These are phyloP conservation scores for Shargacucullia verbasci DNA, from an alignment of 2,888 invertebrate species.

Conservation along the genomic window DNA sequence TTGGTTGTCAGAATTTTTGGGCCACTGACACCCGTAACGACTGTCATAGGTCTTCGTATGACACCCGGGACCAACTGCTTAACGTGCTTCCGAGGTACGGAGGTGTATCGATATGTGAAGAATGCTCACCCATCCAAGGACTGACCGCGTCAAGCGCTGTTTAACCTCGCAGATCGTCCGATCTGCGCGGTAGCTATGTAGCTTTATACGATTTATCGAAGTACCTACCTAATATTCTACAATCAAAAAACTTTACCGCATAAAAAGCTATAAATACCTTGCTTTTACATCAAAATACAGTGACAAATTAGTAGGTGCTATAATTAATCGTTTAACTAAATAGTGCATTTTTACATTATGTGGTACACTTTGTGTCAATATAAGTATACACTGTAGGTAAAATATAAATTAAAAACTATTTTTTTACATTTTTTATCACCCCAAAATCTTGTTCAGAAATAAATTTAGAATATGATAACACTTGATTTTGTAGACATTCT, in stretches of 20 bases:
- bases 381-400: conserved; percentile 40
- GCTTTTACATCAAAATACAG: conserved; percentile 24
- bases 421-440: conserved; percentile 54
- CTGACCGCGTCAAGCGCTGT: no score
- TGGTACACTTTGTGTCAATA: conserved; percentile 60
- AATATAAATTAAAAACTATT: conserved; percentile 44
- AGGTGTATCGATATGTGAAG: no score
- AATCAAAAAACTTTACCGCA: conserved; percentile 29
- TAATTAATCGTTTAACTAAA: conserved; percentile 41
- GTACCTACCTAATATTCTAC: neutral
- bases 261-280: conserved; percentile 22
- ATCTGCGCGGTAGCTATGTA: no score
- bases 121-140: no score
- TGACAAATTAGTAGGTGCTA: conserved; percentile 54
- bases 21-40: no score
- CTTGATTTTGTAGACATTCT: conserved; percentile 9
- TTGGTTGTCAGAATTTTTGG: no score
- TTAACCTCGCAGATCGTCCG: no score
- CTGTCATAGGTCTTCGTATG: no score
- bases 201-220: no score
- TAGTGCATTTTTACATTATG: conserved; percentile 51
- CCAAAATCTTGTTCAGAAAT: conserved; percentile 17
- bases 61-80: no score
- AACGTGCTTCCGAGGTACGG: no score
- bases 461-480: neutral